Evolutionary conservation across 2,113 vertebrate genomes (phyloP).

Genomic region (Tiliqua scincoides): DNA sequence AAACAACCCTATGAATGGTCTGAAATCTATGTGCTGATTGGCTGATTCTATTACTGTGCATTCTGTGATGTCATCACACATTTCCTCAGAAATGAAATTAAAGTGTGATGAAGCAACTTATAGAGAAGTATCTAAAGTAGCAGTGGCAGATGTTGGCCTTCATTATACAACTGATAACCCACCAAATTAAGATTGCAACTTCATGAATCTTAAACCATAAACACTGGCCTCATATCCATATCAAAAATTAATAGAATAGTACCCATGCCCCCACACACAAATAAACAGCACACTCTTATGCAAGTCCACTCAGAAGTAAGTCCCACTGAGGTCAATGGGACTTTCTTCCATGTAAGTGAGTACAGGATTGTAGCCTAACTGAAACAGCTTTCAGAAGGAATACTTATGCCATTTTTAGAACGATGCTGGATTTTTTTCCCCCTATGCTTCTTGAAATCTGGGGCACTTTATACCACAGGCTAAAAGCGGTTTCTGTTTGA

Average conservation of each 20-base stretch:
- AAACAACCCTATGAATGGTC: background rate
- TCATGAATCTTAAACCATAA: background rate
- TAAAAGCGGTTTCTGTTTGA: constrained; percentile 65
- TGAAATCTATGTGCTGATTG: background rate
- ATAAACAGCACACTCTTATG: no score
- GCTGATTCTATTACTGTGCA: background rate
- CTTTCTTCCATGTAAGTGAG: no score
- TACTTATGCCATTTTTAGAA: constrained; percentile 37
- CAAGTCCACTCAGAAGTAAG: no score
- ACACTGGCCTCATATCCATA: background rate
- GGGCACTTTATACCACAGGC: constrained; percentile 50
- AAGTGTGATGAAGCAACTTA: background rate
- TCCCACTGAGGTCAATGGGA: no score
- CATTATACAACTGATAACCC: background rate
- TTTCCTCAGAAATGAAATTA: background rate
- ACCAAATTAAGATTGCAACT: background rate
- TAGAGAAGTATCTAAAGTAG: background rate
- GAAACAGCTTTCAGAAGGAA: background rate
- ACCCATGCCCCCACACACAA: no score
- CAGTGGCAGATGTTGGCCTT: background rate
- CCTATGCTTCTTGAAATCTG: constrained; percentile 28
- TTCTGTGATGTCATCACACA: rapidly evolving
- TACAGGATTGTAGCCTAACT: background rate
- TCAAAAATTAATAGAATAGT: constrained; percentile 15
- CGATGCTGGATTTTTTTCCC: constrained; percentile 23